phyloP scores from a whole-genome alignment of 2,797 vertebrate genomes.

The Clarias pachynema region DNA sequence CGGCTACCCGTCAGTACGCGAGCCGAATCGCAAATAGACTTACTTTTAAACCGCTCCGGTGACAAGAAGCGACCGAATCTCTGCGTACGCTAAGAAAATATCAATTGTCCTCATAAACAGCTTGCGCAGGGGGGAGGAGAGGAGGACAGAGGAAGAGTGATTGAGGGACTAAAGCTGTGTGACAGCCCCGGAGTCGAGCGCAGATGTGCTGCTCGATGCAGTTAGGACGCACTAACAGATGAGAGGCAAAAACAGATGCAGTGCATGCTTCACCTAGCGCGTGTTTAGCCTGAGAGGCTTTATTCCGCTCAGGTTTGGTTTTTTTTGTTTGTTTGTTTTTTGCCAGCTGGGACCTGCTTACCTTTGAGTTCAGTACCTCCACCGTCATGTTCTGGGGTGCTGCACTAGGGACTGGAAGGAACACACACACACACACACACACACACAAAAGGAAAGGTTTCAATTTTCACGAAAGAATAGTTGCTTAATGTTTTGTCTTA shows the following conservation, averaged over 20 bases:
- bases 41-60: constrained; percentile 42
- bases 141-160: constrained; percentile 55
- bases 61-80: constrained; percentile 29
- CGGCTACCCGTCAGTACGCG: background rate
- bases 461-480: background rate
- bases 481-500: background rate
- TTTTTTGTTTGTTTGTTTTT: background rate
- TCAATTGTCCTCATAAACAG: constrained; percentile 39
- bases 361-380: constrained; percentile 97
- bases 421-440: background rate
- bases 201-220: constrained; percentile 64
- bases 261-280: background rate
- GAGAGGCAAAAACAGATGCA: constrained; percentile 15
- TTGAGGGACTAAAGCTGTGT: constrained; percentile 63
- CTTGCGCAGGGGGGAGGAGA: constrained; percentile 31
- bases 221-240: constrained; percentile 58
- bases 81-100: constrained; percentile 48
- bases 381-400: constrained; percentile 94
- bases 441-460: too few species aligned
- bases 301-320: background rate
- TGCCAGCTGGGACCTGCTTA: constrained; percentile 65
- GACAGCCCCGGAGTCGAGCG: constrained; percentile 64
- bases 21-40: constrained; percentile 37
- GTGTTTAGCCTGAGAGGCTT: background rate
- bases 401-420: constrained; percentile 84